Conservation (phyloP, 2,888 invertebrate species). For the Agriopis marginaria region DNA sequence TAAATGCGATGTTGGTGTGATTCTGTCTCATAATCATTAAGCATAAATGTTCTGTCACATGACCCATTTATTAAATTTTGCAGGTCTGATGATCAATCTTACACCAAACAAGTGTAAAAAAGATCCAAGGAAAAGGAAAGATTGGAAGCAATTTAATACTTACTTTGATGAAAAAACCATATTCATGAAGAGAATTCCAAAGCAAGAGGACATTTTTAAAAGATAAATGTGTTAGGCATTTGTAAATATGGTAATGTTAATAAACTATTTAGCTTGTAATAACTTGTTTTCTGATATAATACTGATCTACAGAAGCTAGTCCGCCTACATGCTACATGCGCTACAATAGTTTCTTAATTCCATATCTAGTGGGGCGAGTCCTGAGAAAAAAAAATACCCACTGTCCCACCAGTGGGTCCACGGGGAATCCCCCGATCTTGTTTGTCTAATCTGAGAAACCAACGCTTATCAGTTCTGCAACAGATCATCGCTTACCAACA, state of each 20-base stretch:
- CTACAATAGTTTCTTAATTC: too few species aligned
- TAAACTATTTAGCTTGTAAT: constrained; percentile 8
- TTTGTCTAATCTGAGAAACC: too few species aligned
- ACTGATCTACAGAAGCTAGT: too few species aligned
- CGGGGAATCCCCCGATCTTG: too few species aligned
- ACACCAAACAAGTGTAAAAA: constrained; percentile 88
- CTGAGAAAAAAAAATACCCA: too few species aligned
- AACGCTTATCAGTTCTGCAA: too few species aligned
- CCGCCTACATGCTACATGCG: too few species aligned
- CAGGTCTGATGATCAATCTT: constrained; percentile 92
- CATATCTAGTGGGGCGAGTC: too few species aligned
- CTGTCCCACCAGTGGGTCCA: too few species aligned
- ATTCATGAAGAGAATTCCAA: constrained; percentile 74
- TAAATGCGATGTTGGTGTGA: too few species aligned
- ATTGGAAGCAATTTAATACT: constrained; percentile 92
- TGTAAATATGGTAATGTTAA: constrained; percentile 20
- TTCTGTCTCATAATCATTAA: neutral
- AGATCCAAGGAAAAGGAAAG: constrained; percentile 88
- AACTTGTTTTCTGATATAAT: neutral
- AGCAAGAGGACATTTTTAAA: constrained; percentile 71
- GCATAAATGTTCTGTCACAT: too few species aligned
- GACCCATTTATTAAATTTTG: neutral
- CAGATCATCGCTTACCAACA: too few species aligned
- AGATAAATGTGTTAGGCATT: constrained; percentile 53
- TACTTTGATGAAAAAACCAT: constrained; percentile 94